Evolutionary conservation across 1,140 invertebrate genomes (phyloP).

Genomic region (Amphibalanus amphitrite): DNA sequence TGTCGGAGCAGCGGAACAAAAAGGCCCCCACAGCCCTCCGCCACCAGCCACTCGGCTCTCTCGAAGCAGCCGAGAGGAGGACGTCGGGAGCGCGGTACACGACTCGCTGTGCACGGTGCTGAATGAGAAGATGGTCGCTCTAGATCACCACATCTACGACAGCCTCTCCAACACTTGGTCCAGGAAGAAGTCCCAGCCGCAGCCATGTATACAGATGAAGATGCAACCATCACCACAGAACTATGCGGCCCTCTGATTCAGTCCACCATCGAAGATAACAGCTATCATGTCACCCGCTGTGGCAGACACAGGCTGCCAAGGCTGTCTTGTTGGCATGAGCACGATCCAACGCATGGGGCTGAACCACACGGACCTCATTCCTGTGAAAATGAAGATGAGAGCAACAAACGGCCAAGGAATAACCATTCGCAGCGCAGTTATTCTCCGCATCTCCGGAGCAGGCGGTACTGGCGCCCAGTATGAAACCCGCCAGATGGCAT

Average conservation of each 20-base stretch:
- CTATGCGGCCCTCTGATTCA: background rate
- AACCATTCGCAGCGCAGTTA: background rate
- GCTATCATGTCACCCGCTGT: background rate
- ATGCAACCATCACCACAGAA: background rate
- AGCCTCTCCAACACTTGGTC: background rate
- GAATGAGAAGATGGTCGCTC: background rate
- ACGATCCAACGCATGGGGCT: background rate
- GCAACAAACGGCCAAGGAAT: background rate
- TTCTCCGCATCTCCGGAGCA: background rate
- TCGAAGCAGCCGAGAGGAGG: background rate
- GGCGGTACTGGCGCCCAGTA: background rate
- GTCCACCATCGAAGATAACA: too few species aligned
- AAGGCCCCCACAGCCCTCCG: background rate
- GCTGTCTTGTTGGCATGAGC: background rate
- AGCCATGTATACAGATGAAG: background rate
- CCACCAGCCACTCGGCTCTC: background rate
- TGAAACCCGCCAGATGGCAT: background rate
- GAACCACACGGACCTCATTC: background rate
- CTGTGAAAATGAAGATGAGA: background rate
- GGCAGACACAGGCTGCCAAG: background rate
- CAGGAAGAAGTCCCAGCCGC: background rate
- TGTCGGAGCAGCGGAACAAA: background rate
- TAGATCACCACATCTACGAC: background rate
- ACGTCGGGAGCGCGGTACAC: background rate
- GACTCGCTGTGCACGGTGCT: background rate